A percentile compares a stretch with the other conserved stretches of the same genome.
These are phyloP conservation scores for Paratrypauchen microcephalus DNA, from an alignment of 2,797 vertebrate species.

Conservation along the genomic window DNA sequence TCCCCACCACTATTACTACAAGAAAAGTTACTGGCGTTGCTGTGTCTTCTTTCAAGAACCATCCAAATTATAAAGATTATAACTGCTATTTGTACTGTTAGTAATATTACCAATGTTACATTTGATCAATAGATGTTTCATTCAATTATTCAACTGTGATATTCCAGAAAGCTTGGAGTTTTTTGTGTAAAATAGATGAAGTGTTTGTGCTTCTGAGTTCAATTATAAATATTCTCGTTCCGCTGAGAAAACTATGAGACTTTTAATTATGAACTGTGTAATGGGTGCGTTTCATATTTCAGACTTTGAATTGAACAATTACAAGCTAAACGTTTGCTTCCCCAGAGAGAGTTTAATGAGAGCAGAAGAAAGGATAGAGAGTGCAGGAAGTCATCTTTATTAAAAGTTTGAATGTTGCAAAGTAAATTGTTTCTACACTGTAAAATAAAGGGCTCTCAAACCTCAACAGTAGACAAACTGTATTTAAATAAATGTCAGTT, in stretches of 20 bases:
- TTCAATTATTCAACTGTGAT: neutral
- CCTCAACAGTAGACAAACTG: neutral
- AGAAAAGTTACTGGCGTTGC: too few relatives aligned
- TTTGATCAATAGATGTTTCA: neutral
- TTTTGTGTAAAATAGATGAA: neutral
- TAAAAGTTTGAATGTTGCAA: slow-evolving; percentile 8
- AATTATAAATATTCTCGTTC: neutral
- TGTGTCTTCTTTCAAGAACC: too few relatives aligned
- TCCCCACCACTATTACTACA: too few relatives aligned
- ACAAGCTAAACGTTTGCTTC: slow-evolving; percentile 18
- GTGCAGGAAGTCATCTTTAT: slow-evolving; percentile 22
- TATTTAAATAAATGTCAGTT: neutral
- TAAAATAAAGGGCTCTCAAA: neutral
- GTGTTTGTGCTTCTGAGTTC: neutral
- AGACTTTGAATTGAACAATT: slow-evolving; percentile 31
- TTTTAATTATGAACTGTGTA: slow-evolving; percentile 22
- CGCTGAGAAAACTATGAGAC: neutral
- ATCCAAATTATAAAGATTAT: too few relatives aligned
- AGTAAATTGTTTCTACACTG: slow-evolving; percentile 9
- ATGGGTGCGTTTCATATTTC: slow-evolving; percentile 12
- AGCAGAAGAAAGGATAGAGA: slow-evolving; percentile 20
- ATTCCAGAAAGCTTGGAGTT: too few relatives aligned
- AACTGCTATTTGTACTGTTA: neutral
- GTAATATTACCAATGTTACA: neutral
- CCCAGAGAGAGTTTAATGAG: slow-evolving; percentile 16